A percentile compares a stretch with the other conserved stretches of the same genome.
Evolutionary conservation across 64 coral and sea anemone species (phyloP).

Genomic region (Montipora efflorescens): DNA sequence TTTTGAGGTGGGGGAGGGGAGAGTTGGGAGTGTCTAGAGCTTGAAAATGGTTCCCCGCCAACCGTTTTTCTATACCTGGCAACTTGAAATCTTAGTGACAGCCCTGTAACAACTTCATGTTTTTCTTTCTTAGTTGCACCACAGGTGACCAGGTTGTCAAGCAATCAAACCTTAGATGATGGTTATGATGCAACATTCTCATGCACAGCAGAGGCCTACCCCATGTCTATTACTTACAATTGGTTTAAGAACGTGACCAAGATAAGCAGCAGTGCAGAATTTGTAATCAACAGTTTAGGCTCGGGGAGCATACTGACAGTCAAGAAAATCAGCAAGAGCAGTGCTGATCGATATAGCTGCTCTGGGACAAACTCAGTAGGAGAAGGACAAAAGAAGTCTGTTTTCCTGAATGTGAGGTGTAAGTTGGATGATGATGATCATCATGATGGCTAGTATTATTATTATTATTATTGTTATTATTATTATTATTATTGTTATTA

Average conservation of each 20-base stretch:
- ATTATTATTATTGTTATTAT: too few species aligned
- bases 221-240: slow-evolving; percentile 3
- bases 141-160: slow-evolving; percentile 2
- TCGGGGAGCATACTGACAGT: neutral
- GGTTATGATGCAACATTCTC: slow-evolving; percentile 1
- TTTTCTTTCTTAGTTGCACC: slow-evolving; percentile 70
- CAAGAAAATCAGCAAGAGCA: slow-evolving; percentile 52
- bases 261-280: slow-evolving; percentile 22
- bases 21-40: too few species aligned
- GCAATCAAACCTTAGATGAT: slow-evolving; percentile 59
- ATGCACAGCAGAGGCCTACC: slow-evolving; percentile 47
- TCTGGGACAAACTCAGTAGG: slow-evolving; percentile 57
- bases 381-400: slow-evolving; percentile 33
- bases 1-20: too few species aligned
- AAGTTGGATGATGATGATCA: slow-evolving; percentile 25
- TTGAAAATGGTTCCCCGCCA: too few species aligned
- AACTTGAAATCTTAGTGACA: too few species aligned
- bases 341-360: slow-evolving; percentile 72
- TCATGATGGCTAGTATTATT: neutral
- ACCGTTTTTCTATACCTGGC: too few species aligned
- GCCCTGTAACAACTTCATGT: neutral
- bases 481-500: too few species aligned
- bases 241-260: slow-evolving; percentile 67
- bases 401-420: slow-evolving; percentile 67
- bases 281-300: neutral